A percentile compares a stretch with the other conserved stretches of the same genome.
Evolutionary conservation across 92 coral and sea anemone genomes (phyloP).

Genomic region (Umimayanthus kanabou): DNA sequence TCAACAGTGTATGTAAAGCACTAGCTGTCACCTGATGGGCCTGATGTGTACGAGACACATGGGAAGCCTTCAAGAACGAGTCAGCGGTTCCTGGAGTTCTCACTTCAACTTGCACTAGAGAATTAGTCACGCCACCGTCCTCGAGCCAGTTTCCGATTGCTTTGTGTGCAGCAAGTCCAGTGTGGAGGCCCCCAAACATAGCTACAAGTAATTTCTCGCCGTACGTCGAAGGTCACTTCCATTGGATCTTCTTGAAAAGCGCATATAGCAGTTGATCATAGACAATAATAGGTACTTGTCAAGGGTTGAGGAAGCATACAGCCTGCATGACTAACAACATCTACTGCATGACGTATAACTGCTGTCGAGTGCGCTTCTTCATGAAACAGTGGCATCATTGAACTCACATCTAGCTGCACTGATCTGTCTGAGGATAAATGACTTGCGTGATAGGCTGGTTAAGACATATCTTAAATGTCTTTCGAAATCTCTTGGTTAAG

Average conservation of each 20-base stretch:
- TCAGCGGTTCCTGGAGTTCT: slow-evolving; percentile 55
- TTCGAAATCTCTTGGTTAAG: no score
- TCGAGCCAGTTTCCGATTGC: slow-evolving; percentile 57
- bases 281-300: no score
- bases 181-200: slow-evolving; percentile 62
- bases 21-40: slow-evolving; percentile 69
- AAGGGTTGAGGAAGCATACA: no score
- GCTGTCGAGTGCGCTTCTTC: no score
- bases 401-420: no score
- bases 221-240: slow-evolving; percentile 27
- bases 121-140: slow-evolving; percentile 62
- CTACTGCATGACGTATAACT: no score
- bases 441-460: no score
- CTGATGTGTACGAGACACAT: slow-evolving; percentile 59
- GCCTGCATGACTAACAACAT: no score
- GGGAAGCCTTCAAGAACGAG: slow-evolving; percentile 55
- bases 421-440: no score
- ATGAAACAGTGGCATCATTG: no score
- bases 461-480: no score
- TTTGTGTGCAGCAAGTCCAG: slow-evolving; percentile 41
- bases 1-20: no score
- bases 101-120: slow-evolving; percentile 54
- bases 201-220: slow-evolving; percentile 59
- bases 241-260: not conserved
- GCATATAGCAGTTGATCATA: not conserved